Percentiles rank a stretch among this genome's conserved stretches.
Conservation (phyloP, 2,797 vertebrate genomes). For the Alfaro cultratus region DNA sequence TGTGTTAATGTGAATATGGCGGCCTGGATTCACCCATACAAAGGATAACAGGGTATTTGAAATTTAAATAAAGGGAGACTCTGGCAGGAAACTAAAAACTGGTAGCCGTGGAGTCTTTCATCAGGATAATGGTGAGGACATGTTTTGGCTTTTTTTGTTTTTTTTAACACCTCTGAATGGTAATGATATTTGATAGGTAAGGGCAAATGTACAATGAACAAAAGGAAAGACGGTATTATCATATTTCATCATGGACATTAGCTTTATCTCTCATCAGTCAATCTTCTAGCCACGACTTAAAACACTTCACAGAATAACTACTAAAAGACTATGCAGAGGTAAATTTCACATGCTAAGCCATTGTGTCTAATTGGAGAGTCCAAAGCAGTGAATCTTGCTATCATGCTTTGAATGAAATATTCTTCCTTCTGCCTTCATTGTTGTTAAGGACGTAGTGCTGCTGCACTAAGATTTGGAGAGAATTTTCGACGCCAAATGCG, state of each 20-base stretch:
- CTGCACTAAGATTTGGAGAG: conserved; percentile 38
- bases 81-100: neutral
- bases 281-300: conserved; percentile 20
- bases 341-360: conserved; percentile 37
- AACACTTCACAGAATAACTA: conserved; percentile 24
- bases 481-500: conserved; percentile 12
- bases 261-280: conserved; percentile 44
- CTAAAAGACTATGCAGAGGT: conserved; percentile 5
- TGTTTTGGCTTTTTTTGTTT: neutral
- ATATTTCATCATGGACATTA: neutral
- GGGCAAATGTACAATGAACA: neutral
- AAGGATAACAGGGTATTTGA: neutral
- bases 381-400: conserved; percentile 12
- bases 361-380: conserved; percentile 50
- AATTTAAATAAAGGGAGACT: neutral
- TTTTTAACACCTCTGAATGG: neutral
- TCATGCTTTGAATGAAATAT: conserved; percentile 20
- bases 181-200: neutral
- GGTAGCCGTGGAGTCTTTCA: neutral
- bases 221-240: neutral
- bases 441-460: conserved; percentile 38
- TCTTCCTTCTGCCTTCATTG: conserved; percentile 10
- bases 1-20: neutral
- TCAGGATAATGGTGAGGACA: neutral
- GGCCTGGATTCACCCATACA: neutral